phyloP scores from a whole-genome alignment of 2,888 invertebrate genomes.

The Melieria picta region DNA sequence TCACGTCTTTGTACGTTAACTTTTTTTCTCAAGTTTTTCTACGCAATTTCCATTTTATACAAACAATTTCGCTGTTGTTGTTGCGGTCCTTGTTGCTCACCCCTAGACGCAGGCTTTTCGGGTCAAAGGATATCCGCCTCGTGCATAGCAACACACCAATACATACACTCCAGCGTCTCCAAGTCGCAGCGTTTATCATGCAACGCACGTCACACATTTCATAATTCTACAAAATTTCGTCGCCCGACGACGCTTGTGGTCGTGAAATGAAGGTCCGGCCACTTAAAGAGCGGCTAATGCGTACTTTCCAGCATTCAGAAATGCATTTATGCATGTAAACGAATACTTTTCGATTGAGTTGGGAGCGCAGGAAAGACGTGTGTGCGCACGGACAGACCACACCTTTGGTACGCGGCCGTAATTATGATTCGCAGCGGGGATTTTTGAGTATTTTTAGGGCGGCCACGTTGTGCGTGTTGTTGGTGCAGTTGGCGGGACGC shows the following conservation, averaged over 20 bases:
- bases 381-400: no score
- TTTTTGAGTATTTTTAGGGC: no score
- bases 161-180: background rate
- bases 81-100: background rate
- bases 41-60: background rate
- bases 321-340: background rate
- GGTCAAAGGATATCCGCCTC: background rate
- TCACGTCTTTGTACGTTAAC: background rate
- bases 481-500: no score
- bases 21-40: background rate
- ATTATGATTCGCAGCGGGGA: no score
- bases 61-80: background rate
- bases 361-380: no score
- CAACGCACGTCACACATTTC: background rate
- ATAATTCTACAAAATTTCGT: constrained; percentile 5
- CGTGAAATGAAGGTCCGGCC: background rate
- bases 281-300: background rate
- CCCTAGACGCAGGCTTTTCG: background rate
- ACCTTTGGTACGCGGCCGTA: no score
- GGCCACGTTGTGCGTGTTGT: no score
- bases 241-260: constrained; percentile 14
- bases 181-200: constrained; percentile 19
- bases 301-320: background rate
- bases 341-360: no score
- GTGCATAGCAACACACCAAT: background rate